Percentiles rank a stretch among this genome's conserved stretches.
These are phyloP conservation scores for Philypnodon macrostomus DNA, from an alignment of 2,797 vertebrate genomes.

Conservation along the genomic window DNA sequence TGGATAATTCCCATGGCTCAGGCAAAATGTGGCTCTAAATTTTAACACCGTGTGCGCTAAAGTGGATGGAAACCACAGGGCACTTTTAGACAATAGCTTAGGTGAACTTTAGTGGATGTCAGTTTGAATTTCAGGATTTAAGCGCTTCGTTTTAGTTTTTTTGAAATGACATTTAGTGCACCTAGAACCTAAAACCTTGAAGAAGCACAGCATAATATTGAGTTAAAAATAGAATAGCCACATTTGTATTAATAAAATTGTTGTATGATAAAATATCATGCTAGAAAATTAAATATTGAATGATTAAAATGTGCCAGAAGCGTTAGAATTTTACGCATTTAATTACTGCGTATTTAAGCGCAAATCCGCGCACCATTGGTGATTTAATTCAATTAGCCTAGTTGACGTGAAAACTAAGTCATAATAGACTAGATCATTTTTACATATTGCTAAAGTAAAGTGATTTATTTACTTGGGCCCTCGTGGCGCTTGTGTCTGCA, in stretches of 20 bases:
- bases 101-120: conserved; percentile 21
- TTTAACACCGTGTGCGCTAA: conserved; percentile 9
- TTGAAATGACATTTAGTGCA: conserved; percentile 9
- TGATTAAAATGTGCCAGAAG: background rate
- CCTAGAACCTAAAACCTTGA: background rate
- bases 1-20: conserved; percentile 50
- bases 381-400: conserved; percentile 12
- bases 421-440: background rate
- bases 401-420: no score
- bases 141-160: no score
- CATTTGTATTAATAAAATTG: background rate
- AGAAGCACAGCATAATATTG: background rate
- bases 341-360: background rate
- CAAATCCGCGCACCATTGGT: background rate
- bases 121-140: conserved; percentile 16
- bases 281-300: conserved; percentile 8
- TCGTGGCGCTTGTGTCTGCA: conserved; percentile 79
- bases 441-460: background rate
- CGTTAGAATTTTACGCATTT: no score
- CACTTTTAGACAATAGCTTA: conserved; percentile 8
- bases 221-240: conserved; percentile 10
- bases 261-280: background rate
- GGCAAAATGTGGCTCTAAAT: conserved; percentile 25
- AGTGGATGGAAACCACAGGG: conserved; percentile 11
- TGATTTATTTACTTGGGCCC: conserved; percentile 13